Percentiles rank a stretch among this genome's conserved stretches.
Conservation (phyloP, 2,797 vertebrate species). For the Rhinogobio ventralis region DNA sequence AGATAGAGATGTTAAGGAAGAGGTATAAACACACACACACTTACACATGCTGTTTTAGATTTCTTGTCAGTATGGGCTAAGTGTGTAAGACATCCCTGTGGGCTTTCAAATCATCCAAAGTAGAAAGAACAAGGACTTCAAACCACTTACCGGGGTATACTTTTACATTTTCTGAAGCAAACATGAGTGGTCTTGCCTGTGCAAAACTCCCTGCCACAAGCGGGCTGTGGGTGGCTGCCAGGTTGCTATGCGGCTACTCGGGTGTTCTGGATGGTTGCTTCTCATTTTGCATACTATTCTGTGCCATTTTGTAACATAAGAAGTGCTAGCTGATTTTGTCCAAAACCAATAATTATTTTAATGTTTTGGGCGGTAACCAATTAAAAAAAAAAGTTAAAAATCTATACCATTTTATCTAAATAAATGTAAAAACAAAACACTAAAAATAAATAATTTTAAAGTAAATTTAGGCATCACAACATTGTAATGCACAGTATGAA, state of each 20-base stretch:
- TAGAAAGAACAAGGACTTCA: slow-evolving; percentile 12
- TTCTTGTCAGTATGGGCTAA: background rate
- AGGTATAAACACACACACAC: background rate
- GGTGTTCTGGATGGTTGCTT: background rate
- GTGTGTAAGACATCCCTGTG: background rate
- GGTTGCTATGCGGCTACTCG: background rate
- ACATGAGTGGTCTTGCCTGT: background rate
- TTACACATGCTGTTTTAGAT: slow-evolving; percentile 1
- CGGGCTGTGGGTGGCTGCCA: background rate
- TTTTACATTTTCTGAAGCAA: slow-evolving; percentile 14
- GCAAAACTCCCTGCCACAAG: background rate
- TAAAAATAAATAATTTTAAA: background rate
- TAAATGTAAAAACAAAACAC: background rate
- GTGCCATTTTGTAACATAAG: background rate
- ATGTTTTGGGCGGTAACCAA: background rate
- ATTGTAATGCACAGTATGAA: background rate
- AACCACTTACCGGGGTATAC: background rate
- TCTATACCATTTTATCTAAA: background rate
- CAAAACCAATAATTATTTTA: background rate
- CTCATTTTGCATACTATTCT: background rate
- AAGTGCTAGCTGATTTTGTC: background rate
- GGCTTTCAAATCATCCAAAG: slow-evolving; percentile 19
- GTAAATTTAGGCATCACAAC: background rate
- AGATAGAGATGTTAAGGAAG: slow-evolving; percentile 6
- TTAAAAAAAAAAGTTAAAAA: background rate